Conservation (phyloP, 1,140 invertebrate genomes). For the Drosophila tani region DNA sequence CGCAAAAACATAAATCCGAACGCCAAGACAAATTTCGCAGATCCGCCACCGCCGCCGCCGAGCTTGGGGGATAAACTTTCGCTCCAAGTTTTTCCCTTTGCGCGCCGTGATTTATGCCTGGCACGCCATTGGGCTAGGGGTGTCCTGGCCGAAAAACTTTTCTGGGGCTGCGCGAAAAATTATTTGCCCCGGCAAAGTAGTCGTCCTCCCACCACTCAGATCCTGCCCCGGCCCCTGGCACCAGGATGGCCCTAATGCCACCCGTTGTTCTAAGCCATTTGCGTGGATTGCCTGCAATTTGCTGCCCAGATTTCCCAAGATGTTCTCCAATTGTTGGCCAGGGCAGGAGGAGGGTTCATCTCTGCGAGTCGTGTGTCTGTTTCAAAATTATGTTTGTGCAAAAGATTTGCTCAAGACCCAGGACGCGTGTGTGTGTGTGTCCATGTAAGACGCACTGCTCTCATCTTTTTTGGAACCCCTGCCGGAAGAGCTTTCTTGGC, state of each 20-base stretch:
- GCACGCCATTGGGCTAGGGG: conserved; percentile 73
- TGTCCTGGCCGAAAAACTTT: conserved; percentile 67
- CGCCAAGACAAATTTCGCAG: conserved; percentile 84
- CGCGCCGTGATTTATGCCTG: conserved; percentile 75
- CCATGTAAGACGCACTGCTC: conserved; percentile 31
- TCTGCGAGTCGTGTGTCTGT: conserved; percentile 71
- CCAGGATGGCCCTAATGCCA: conserved; percentile 59
- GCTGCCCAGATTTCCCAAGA: conserved; percentile 79
- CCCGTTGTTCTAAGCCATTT: conserved; percentile 84
- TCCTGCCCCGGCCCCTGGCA: not conserved
- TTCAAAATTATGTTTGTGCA: conserved; percentile 84
- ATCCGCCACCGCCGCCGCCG: conserved; percentile 62
- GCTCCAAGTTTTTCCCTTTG: conserved; percentile 71
- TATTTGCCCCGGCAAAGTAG: conserved; percentile 72
- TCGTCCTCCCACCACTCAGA: conserved; percentile 19
- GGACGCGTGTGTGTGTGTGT: conserved; percentile 20
- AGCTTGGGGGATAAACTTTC: conserved; percentile 54
- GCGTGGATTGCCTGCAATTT: conserved; percentile 84
- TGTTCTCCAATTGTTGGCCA: conserved; percentile 20
- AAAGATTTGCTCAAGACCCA: conserved; percentile 68
- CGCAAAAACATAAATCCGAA: conserved; percentile 83
- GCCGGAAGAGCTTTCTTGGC: conserved; percentile 57
- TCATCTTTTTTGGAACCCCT: conserved; percentile 53
- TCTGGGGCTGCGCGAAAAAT: conserved; percentile 67
- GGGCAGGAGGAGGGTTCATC: conserved; percentile 15